Evolutionary conservation across 2,888 invertebrate genomes (phyloP), one percentile per base, ranked within the genome.

Genomic region (Apocheima hispidaria): DNA sequence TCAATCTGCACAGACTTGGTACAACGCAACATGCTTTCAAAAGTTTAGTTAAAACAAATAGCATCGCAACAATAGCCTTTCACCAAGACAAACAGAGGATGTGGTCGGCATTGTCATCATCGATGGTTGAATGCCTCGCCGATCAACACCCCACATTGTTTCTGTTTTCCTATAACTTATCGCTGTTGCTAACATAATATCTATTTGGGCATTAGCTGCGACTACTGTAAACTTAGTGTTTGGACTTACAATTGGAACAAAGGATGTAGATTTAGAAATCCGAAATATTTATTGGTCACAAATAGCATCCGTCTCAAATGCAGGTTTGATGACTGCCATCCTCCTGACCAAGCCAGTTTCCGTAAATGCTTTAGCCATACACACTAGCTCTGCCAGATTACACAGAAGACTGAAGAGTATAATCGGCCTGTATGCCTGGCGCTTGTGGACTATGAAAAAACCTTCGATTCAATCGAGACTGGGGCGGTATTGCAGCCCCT

Each of bases 11-110:
- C 23, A 38, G 28, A 49, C 35, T 49, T 16, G 9, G 52, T 26
- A 18, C 66, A 78, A 81, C 69, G 82, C 64, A 78, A 82, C 74
- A 76, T 83, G 82, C 60, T 68, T 72, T 83, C 78, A 79, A 85
- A 84, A 82, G 81, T 82, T 84, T 83, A 73, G 79, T 78, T 82
- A 80, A 84, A 84, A 83, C 83, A 88, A 87, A 86, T 82, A 84
- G 78, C 69, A 77, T 75, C 78, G 82, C 78, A 86, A 88, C 84
- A 86, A 84, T 86, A 74, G 84, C 78, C 85, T 87, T 87, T 89
- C 88, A 78, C 88, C 80, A 78, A 82, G 75, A 84, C 86, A 88
- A 89, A 89, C 85, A 87, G 81, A 89, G 89, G 89, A 90, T 88
- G 85, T 83, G 84, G 83, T 72, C 75, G 69, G 81, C 77, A 86